Conservation (phyloP, 1,140 invertebrate genomes). For the Medauroidea extradentata region DNA sequence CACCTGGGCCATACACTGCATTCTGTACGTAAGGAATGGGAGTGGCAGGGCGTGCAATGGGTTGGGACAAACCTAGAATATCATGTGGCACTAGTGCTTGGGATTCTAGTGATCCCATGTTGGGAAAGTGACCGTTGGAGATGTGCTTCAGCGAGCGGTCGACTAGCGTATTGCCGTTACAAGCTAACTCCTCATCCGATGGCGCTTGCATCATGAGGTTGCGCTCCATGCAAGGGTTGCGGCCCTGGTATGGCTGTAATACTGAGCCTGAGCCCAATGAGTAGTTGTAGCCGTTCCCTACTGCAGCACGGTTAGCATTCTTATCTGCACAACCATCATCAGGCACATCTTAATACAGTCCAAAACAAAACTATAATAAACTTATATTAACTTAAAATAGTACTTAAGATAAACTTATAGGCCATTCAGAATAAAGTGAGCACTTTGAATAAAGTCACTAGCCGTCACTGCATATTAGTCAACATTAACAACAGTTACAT, state of each 20-base stretch:
- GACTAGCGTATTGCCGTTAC: slow-evolving; percentile 59
- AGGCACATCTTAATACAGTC: too few species aligned
- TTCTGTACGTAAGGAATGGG: slow-evolving; percentile 74
- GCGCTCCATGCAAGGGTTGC: slow-evolving; percentile 84
- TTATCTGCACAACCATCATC: slow-evolving; percentile 4
- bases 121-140: slow-evolving; percentile 36
- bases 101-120: slow-evolving; percentile 41
- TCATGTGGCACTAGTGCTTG: slow-evolving; percentile 50
- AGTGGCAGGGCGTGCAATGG: slow-evolving; percentile 44
- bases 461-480: too few species aligned
- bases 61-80: slow-evolving; percentile 31
- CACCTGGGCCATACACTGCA: slow-evolving; percentile 52
- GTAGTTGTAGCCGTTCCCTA: slow-evolving; percentile 8
- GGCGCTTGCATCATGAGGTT: slow-evolving; percentile 64
- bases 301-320: slow-evolving; percentile 19
- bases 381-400: too few species aligned
- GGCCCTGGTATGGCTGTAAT: slow-evolving; percentile 67
- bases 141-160: slow-evolving; percentile 64
- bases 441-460: too few species aligned
- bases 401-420: too few species aligned
- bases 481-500: too few species aligned
- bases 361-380: too few species aligned
- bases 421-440: too few species aligned
- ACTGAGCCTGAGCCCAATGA: neutral
- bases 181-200: slow-evolving; percentile 54